phyloP scores from a whole-genome alignment of 2,113 vertebrate genomes.

The Aptenodytes patagonicus region DNA sequence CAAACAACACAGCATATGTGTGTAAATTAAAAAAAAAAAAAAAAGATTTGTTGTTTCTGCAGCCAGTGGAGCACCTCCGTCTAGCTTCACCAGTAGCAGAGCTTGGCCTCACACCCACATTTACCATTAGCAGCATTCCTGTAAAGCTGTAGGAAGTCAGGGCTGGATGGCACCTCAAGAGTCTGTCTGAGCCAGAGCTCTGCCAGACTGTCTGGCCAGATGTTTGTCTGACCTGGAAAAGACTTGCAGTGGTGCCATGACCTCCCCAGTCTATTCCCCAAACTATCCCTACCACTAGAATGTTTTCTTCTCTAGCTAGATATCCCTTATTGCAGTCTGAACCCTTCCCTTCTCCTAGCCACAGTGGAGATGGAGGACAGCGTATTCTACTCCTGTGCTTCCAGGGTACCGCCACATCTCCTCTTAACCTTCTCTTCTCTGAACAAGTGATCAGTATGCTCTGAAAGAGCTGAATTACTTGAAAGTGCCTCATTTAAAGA shows the following conservation, averaged over 20 bases:
- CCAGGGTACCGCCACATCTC: background rate
- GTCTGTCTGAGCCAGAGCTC: background rate
- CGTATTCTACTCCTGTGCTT: background rate
- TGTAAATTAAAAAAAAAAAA: background rate
- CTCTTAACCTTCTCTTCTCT: background rate
- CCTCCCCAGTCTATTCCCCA: background rate
- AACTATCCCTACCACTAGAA: background rate
- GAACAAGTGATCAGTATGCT: background rate
- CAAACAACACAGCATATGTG: background rate
- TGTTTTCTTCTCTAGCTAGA: background rate
- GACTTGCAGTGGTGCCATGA: background rate
- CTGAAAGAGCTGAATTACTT: background rate
- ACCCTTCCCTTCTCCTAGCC: background rate
- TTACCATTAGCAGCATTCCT: background rate
- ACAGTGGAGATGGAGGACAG: background rate
- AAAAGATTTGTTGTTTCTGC: background rate
- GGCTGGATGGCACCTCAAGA: background rate
- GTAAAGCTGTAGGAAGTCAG: background rate
- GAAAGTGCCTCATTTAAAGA: background rate
- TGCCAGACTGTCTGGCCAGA: background rate
- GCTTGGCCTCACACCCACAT: background rate
- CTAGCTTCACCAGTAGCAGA: background rate
- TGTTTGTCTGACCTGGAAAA: background rate
- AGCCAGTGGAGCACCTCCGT: background rate
- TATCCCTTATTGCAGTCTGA: background rate